Conservation (phyloP, 1,140 invertebrate species). For the Drosophila baimaii region DNA sequence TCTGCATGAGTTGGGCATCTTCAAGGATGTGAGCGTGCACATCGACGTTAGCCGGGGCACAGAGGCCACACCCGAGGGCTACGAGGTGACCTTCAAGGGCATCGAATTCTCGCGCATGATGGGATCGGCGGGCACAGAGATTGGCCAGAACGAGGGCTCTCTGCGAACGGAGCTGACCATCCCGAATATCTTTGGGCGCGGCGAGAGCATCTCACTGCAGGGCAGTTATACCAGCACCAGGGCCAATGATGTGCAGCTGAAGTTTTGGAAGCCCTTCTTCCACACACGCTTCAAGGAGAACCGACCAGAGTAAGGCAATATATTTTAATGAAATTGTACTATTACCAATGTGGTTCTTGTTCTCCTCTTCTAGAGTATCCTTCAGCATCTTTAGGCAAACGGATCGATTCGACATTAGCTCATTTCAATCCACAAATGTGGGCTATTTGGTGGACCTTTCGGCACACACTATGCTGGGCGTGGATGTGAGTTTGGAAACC, state of each 20-base stretch:
- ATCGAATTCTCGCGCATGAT: constrained; percentile 74
- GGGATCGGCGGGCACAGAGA: constrained; percentile 81
- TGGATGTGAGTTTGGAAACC: constrained; percentile 60
- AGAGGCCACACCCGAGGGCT: constrained; percentile 77
- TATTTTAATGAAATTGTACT: rapidly evolving
- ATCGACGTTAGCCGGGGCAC: constrained; percentile 76
- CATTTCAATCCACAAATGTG: constrained; percentile 73
- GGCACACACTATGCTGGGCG: constrained; percentile 65
- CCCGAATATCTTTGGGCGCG: constrained; percentile 79
- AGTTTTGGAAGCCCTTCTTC: constrained; percentile 83
- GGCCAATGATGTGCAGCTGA: constrained; percentile 77
- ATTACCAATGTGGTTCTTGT: background rate
- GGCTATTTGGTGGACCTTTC: constrained; percentile 75
- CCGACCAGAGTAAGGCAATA: constrained; percentile 75
- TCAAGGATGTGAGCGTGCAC: constrained; percentile 78
- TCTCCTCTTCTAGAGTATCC: constrained; percentile 58
- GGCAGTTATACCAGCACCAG: constrained; percentile 79
- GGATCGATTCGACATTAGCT: constrained; percentile 72
- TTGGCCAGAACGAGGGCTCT: constrained; percentile 83
- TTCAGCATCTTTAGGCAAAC: constrained; percentile 78
- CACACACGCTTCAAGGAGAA: constrained; percentile 79
- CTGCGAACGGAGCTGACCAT: constrained; percentile 75
- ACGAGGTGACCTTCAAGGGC: constrained; percentile 79
- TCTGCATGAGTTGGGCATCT: constrained; percentile 81
- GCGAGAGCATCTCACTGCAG: constrained; percentile 79